Percentiles rank a stretch among this genome's conserved stretches.
phyloP scores from a whole-genome alignment of 2,113 vertebrate genomes.

The Sapajus apella region DNA sequence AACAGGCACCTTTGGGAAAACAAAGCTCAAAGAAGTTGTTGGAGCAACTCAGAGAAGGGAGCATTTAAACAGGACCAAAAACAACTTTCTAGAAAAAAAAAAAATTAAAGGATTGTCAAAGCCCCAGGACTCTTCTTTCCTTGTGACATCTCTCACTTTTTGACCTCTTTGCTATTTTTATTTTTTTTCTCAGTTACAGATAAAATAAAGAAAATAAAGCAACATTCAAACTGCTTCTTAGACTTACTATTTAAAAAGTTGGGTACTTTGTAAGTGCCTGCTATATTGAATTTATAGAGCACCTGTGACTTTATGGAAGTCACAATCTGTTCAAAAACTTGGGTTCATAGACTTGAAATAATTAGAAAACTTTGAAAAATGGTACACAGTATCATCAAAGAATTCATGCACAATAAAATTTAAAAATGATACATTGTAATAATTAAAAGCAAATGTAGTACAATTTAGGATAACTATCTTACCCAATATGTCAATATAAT shows the following conservation, averaged over 20 bases:
- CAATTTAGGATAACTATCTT: neutral
- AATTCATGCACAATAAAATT: neutral
- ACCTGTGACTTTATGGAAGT: neutral
- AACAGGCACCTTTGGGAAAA: neutral
- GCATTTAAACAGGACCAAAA: neutral
- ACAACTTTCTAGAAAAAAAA: neutral
- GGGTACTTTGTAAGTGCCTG: neutral
- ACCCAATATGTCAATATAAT: neutral
- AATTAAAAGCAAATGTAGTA: neutral
- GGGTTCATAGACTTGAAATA: neutral
- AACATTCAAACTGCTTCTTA: neutral
- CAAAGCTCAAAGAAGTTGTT: neutral
- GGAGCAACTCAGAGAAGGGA: neutral
- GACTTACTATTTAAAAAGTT: neutral
- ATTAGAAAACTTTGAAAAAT: neutral
- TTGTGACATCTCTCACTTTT: neutral
- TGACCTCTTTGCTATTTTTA: neutral
- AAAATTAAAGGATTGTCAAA: neutral
- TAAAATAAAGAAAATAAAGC: neutral
- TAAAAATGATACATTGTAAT: neutral
- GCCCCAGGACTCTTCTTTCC: neutral
- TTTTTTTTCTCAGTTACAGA: neutral
- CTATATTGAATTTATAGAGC: neutral
- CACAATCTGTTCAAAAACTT: neutral
- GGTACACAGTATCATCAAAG: neutral